Evolutionary conservation across 2,888 invertebrate genomes (phyloP), one percentile per base, ranked within the genome.

Genomic region (Erpobdella octoculata): DNA sequence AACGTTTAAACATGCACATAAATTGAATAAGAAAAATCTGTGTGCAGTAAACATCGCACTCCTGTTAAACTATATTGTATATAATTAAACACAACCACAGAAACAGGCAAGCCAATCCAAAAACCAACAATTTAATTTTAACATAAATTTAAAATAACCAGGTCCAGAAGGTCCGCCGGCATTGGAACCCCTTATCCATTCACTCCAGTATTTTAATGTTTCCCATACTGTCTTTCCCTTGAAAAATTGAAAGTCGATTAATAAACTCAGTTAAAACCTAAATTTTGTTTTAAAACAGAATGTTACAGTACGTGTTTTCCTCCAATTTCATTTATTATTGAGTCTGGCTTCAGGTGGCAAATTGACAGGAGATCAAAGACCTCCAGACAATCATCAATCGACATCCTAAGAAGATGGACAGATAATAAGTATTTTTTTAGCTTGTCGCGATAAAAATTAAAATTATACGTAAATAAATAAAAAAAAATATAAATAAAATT

Each of bases 301-400:
- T n/a, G n/a, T n/a, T n/a, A n/a, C 36, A 33, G 41, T 28, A 36
- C 46, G n/a, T 36, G 28, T 69, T 71, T 76, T 64, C 72, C 74
- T 4, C 78, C 78, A 35, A 80, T 72, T 72, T 81, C 80, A 53
- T 77, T 72, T 3, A 78, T 77, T 9, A 80, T 69, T 1, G 67
- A 58, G 46, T 75, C 74, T 0, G 95, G 95, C 80, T 91, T 93
- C 83, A 96, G 89, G 83, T 96, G 95, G 31, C 69, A 58, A 28
- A 97, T 91, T 84, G 96, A 95, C 76, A 96, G 86, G 82, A 89
- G 88, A 18, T 89, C 88, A 81, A 94, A 96, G 78, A 91, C 88
- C n/a, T 85, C 86, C 66, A 89, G 86, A 79, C 93, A 94, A 83
- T 97, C 96, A 58, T 84, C 89, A 83, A 88, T 93, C 0, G 88